Evolutionary conservation across 2,113 vertebrate genomes (phyloP).

Genomic region (Stictonetta naevosa): DNA sequence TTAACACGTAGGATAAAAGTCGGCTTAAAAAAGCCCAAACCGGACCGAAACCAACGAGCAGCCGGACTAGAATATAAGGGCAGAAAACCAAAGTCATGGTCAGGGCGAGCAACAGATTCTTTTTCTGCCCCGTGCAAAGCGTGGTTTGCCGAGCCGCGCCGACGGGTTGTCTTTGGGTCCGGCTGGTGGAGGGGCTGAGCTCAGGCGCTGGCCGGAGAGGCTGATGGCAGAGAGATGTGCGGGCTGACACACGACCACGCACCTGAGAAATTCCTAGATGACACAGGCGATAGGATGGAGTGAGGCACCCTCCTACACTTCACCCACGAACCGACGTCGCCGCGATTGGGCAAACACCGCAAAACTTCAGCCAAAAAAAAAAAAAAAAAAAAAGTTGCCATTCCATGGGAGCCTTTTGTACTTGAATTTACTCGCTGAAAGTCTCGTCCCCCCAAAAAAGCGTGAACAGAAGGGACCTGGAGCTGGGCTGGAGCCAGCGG

Average conservation of each 20-base stretch:
- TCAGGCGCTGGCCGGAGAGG: background rate
- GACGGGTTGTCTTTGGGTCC: background rate
- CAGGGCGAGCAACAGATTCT: constrained; percentile 11
- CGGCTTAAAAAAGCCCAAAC: background rate
- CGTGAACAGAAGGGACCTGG: background rate
- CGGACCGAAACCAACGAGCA: background rate
- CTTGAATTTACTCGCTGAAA: background rate
- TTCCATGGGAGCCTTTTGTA: background rate
- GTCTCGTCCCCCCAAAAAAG: background rate
- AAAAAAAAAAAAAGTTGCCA: background rate
- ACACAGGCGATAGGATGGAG: background rate
- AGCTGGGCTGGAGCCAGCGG: background rate
- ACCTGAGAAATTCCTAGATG: background rate
- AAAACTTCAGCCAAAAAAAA: background rate
- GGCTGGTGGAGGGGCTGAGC: background rate
- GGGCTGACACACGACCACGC: background rate
- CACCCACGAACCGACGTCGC: background rate
- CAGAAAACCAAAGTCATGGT: constrained; percentile 37
- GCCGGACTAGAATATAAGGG: background rate
- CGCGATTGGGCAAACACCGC: background rate
- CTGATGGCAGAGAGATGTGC: background rate
- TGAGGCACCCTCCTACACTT: background rate
- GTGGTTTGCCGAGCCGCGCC: background rate
- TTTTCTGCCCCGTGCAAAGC: background rate
- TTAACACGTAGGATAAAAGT: constrained; percentile 38